These are phyloP conservation scores for Calameuta pallipes DNA, from an alignment of 2,888 invertebrate species.

Conservation along the genomic window DNA sequence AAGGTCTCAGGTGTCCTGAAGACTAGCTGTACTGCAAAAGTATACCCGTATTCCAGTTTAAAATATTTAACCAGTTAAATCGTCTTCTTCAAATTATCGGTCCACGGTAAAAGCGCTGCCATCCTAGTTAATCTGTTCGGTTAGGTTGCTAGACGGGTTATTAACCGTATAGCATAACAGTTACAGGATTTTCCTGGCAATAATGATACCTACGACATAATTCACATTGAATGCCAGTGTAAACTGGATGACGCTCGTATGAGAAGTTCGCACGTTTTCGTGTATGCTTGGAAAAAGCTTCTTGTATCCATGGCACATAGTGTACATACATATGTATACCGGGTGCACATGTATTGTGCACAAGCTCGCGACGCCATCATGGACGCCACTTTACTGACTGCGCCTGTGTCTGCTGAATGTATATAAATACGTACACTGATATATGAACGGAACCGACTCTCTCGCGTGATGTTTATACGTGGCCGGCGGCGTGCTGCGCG, in stretches of 20 bases:
- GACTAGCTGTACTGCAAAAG: neutral
- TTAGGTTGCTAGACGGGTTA: neutral
- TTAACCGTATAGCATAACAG: neutral
- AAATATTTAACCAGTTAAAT: neutral
- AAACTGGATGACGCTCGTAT: neutral
- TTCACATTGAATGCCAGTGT: neutral
- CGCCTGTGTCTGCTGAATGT: neutral
- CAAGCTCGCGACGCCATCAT: neutral
- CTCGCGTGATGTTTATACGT: slow-evolving; percentile 28
- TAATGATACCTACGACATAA: neutral
- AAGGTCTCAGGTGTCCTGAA: neutral
- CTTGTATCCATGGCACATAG: neutral
- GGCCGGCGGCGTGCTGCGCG: slow-evolving; percentile 31
- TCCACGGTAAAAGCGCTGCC: neutral
- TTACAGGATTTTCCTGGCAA: neutral
- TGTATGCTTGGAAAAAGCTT: neutral
- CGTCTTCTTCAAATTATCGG: neutral
- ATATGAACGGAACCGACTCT: neutral
- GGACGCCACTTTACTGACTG: neutral
- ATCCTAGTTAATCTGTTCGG: neutral
- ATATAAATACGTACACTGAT: neutral
- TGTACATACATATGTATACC: neutral
- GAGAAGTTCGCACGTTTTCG: neutral
- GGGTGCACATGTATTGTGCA: neutral
- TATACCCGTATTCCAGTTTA: neutral